Evolutionary conservation across 1,140 invertebrate genomes (phyloP).

Genomic region (Bombus pascuorum): DNA sequence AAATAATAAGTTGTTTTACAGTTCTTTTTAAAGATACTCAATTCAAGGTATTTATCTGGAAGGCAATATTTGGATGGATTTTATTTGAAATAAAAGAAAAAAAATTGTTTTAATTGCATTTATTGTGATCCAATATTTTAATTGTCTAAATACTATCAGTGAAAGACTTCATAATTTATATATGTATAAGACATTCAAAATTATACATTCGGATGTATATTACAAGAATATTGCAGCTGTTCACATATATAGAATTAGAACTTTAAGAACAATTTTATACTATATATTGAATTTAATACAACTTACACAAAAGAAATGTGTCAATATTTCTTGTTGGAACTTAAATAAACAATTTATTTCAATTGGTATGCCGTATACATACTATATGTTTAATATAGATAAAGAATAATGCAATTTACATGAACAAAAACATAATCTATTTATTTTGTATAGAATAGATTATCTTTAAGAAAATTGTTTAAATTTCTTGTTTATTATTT

Average conservation of each 20-base stretch:
- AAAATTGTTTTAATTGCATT: slow-evolving; percentile 24
- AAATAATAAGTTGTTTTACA: background rate
- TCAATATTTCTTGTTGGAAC: background rate
- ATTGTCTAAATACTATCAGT: slow-evolving; percentile 31
- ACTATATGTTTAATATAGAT: background rate
- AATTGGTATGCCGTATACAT: background rate
- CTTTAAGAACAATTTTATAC: background rate
- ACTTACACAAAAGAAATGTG: background rate
- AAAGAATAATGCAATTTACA: background rate
- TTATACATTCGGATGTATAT: slow-evolving; percentile 31
- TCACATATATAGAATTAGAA: slow-evolving; percentile 23
- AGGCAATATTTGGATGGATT: background rate
- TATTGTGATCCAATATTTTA: slow-evolving; percentile 37
- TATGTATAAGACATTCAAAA: slow-evolving; percentile 28
- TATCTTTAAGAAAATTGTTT: slow-evolving; percentile 2
- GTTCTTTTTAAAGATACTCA: background rate
- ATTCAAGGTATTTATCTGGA: too few species aligned
- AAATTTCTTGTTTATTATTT: slow-evolving; percentile 8
- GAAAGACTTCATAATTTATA: slow-evolving; percentile 33
- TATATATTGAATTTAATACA: background rate
- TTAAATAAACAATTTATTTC: slow-evolving; percentile 8
- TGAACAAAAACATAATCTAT: background rate
- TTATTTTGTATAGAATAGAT: background rate
- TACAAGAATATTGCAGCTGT: slow-evolving; percentile 31
- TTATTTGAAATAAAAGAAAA: slow-evolving; percentile 1